Percentiles rank a stretch among this genome's conserved stretches.
These are phyloP conservation scores for Argyresthia albistria DNA, from an alignment of 2,888 invertebrate genomes.

Conservation along the genomic window DNA sequence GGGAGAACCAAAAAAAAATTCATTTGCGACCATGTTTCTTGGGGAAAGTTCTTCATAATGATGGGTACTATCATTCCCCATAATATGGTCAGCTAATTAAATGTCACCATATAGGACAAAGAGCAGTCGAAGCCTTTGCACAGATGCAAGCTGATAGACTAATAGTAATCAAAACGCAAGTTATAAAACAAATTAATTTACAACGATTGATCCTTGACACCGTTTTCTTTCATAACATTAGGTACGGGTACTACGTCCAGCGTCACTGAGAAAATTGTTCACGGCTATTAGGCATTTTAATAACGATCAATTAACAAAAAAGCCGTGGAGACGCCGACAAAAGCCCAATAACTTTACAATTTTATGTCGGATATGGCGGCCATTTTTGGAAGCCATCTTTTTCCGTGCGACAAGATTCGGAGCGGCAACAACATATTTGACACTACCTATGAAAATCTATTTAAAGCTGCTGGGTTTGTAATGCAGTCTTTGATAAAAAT, in stretches of 20 bases:
- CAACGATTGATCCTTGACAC: conserved; percentile 3
- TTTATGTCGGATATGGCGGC: conserved; percentile 23
- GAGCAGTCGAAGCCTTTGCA: not conserved
- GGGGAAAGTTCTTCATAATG: too few relatives aligned
- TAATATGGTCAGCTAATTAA: too few relatives aligned
- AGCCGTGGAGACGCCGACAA: conserved; percentile 15
- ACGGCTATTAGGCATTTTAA: conserved; percentile 17
- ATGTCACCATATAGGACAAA: too few relatives aligned
- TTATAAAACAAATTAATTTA: too few relatives aligned
- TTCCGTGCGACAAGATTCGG: conserved; percentile 12
- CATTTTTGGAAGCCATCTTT: conserved; percentile 15
- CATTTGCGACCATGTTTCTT: too few relatives aligned
- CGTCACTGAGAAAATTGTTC: conserved; percentile 6
- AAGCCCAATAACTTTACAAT: conserved; percentile 23
- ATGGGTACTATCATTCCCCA: too few relatives aligned
- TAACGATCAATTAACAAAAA: conserved; percentile 27
- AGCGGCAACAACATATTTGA: conserved; percentile 12
- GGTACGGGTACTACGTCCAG: not conserved
- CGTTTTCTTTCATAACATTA: not conserved
- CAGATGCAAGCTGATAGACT: not conserved
- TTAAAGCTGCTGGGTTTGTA: conserved; percentile 9
- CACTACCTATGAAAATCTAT: conserved; percentile 12
- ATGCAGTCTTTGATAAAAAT: conserved; percentile 19
- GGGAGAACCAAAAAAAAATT: too few relatives aligned
- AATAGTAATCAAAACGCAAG: too few relatives aligned